These are phyloP conservation scores for Drosophila kanekoi DNA, from an alignment of 2,888 invertebrate species.

Conservation along the genomic window DNA sequence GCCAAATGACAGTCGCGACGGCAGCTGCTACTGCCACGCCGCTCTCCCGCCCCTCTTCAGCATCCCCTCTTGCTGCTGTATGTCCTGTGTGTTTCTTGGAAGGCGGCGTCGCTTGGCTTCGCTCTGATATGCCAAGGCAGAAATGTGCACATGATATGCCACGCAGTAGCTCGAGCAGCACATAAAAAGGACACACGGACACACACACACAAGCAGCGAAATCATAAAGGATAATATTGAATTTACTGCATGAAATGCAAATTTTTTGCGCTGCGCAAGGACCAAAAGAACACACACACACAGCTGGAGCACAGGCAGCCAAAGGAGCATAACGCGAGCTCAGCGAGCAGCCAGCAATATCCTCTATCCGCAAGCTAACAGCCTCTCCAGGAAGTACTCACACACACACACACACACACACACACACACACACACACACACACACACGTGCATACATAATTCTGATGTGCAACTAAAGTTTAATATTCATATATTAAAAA, in stretches of 20 bases:
- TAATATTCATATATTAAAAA: constrained; percentile 22
- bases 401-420: not conserved
- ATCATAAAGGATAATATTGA: constrained; percentile 78
- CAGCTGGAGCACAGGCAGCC: not conserved
- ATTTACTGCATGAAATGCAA: constrained; percentile 79
- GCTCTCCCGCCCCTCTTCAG: not conserved
- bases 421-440: too few species aligned
- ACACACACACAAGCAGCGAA: constrained; percentile 37
- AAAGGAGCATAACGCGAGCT: constrained; percentile 1
- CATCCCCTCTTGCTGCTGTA: constrained; percentile 1
- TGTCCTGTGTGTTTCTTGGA: constrained; percentile 33
- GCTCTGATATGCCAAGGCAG: constrained; percentile 52
- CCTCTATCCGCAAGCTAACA: constrained; percentile 15
- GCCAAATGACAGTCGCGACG: constrained; percentile 74
- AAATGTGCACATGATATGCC: constrained; percentile 68
- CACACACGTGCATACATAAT: not conserved
- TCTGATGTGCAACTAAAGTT: not conserved
- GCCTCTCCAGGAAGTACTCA: not conserved
- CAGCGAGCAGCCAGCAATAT: constrained; percentile 28
- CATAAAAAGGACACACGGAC: constrained; percentile 33
- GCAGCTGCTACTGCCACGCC: constrained; percentile 19
- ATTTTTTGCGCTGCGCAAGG: constrained; percentile 48
- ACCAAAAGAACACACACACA: constrained; percentile 2
- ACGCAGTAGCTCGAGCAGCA: constrained; percentile 35
- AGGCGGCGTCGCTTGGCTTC: constrained; percentile 40